Percentiles rank a stretch among this genome's conserved stretches.
Conservation (phyloP, 1,140 invertebrate genomes). For the Drosophila melanogaster region Release_6_plus_ISO1_MT NC_004354.4:13240501-13241000, state of each 20-base stretch:
- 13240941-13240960: not conserved
- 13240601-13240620: constrained; percentile 75
- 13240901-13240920: not conserved
- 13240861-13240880: too few species aligned
- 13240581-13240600: constrained; percentile 82
- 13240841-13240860: too few species aligned
- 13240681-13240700: constrained; percentile 72
- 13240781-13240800: constrained; percentile 7
- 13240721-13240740: not conserved
- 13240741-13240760: constrained; percentile 13
- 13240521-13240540: constrained; percentile 52
- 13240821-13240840: not conserved
- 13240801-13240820: not conserved
- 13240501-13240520: constrained; percentile 12
- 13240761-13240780: constrained; percentile 53
- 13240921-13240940: too few species aligned
- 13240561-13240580: constrained; percentile 83
- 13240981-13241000: not conserved
- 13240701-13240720: constrained; percentile 27
- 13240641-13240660: constrained; percentile 38
- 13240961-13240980: not conserved
- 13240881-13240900: too few species aligned
- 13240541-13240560: constrained; percentile 83
- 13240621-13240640: constrained; percentile 68
- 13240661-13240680: constrained; percentile 75